phyloP scores from a whole-genome alignment of 2,888 invertebrate species.

The Imbricaverruca yamaguchii region DNA sequence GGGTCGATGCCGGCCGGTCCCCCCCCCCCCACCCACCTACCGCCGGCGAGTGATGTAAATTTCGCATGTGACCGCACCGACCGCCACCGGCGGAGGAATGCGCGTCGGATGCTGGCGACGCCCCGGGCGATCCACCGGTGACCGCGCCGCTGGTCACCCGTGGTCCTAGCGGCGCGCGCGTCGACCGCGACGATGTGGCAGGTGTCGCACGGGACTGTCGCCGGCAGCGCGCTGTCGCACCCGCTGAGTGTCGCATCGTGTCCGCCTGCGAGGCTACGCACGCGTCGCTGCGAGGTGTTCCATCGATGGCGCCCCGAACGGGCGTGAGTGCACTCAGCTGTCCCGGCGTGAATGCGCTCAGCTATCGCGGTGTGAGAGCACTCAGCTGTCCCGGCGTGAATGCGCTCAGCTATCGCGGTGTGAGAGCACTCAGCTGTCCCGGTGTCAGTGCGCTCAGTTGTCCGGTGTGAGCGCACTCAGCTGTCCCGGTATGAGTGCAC shows the following conservation, averaged over 20 bases:
- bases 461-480: too few relatives aligned
- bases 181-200: too few relatives aligned
- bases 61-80: background rate
- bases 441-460: too few relatives aligned
- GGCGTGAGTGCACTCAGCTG: background rate
- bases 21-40: background rate
- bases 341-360: too few relatives aligned
- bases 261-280: background rate
- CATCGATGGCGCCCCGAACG: background rate
- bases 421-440: too few relatives aligned
- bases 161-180: too few relatives aligned
- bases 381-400: too few relatives aligned
- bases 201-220: too few relatives aligned
- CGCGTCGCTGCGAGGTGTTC: background rate
- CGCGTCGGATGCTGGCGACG: slow-evolving; percentile 3
- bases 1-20: background rate
- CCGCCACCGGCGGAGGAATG: background rate
- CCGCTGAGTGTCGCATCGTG: background rate
- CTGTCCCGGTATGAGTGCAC: too few relatives aligned
- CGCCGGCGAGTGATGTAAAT: background rate
- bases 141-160: background rate
- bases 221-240: background rate
- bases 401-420: too few relatives aligned
- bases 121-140: background rate
- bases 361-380: too few relatives aligned